phyloP scores from a whole-genome alignment of 2,113 vertebrate genomes.

The Reinhardtius hippoglossoides region DNA sequence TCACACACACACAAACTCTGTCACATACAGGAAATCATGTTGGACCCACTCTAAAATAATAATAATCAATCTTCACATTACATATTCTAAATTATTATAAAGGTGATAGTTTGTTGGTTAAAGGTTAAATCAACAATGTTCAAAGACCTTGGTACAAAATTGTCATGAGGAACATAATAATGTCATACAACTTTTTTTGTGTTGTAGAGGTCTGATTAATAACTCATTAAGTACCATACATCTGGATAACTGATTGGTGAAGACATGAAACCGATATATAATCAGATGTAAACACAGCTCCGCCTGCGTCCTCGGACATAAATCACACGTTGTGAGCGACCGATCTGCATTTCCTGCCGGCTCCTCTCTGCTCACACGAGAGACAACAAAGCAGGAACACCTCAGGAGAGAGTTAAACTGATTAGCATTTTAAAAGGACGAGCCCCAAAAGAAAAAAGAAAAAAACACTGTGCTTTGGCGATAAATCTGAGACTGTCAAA shows the following conservation, averaged over 20 bases:
- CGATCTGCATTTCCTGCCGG: constrained; percentile 7
- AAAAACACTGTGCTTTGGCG: constrained; percentile 21
- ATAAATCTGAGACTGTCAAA: constrained; percentile 39
- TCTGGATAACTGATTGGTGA: neutral
- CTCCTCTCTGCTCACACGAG: constrained; percentile 9
- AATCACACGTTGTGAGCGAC: constrained; percentile 1
- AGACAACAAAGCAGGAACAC: neutral
- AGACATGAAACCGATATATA: neutral
- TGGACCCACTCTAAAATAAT: no score
- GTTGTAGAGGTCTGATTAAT: no score
- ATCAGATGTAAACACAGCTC: neutral
- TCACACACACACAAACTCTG: neutral
- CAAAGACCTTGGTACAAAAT: neutral
- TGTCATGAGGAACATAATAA: no score
- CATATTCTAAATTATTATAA: no score
- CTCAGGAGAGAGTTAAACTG: constrained; percentile 15
- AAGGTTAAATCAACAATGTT: no score
- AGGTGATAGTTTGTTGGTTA: no score
- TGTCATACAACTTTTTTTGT: no score
- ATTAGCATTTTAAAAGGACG: constrained; percentile 63
- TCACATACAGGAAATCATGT: no score
- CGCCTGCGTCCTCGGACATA: constrained; percentile 3
- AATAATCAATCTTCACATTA: no score
- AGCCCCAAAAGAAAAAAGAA: neutral
- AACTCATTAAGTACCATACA: no score